These are phyloP conservation scores for Opisthograptis luteolata DNA, from an alignment of 2,888 invertebrate species.

Conservation along the genomic window DNA sequence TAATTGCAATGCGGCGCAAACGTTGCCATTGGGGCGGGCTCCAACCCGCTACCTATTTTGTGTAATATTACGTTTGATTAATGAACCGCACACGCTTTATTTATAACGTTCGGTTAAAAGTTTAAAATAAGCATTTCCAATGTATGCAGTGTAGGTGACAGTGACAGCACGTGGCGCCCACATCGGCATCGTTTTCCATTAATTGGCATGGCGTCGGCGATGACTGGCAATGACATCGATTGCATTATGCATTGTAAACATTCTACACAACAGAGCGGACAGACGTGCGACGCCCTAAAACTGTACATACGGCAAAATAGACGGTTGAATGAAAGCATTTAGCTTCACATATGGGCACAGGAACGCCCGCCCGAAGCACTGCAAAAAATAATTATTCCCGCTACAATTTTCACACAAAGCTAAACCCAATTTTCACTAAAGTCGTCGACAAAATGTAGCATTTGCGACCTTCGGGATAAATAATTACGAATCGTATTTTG, in stretches of 20 bases:
- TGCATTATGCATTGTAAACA: conserved; percentile 18
- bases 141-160: conserved; percentile 7
- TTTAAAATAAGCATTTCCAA: conserved; percentile 21
- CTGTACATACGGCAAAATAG: conserved; percentile 51
- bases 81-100: conserved; percentile 35
- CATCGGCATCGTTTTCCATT: conserved; percentile 15
- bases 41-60: conserved; percentile 26
- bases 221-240: conserved; percentile 6
- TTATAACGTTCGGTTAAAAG: conserved; percentile 26
- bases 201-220: conserved; percentile 15
- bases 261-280: conserved; percentile 12
- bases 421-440: conserved; percentile 59
- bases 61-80: conserved; percentile 34
- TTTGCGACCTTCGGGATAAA: conserved; percentile 27
- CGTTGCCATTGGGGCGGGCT: conserved; percentile 24
- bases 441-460: conserved; percentile 51
- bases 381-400: conserved; percentile 65
- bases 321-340: conserved; percentile 62
- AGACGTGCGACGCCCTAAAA: conserved; percentile 40
- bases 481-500: conserved; percentile 28
- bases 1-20: conserved; percentile 32
- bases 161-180: conserved; percentile 6
- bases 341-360: conserved; percentile 60
- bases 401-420: conserved; percentile 58
- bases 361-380: conserved; percentile 48